Conservation (phyloP, 1,140 invertebrate genomes). For the Tetramorium alpestre region DNA sequence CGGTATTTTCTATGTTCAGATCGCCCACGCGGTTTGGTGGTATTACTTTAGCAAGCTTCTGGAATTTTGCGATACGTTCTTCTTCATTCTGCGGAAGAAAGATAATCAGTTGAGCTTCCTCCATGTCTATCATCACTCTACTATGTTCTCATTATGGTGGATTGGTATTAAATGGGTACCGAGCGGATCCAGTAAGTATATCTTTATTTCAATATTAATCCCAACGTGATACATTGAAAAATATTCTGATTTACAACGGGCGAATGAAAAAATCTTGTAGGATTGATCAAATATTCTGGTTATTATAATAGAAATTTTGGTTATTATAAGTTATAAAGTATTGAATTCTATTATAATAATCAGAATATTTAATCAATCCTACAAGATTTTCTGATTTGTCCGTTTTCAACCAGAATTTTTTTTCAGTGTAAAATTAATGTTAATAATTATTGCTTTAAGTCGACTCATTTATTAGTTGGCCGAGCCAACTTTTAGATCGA, state of each 20-base stretch:
- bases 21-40: conserved; percentile 97
- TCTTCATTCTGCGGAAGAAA: conserved; percentile 96
- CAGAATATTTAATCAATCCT: too few species aligned
- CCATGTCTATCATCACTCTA: conserved; percentile 96
- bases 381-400: too few species aligned
- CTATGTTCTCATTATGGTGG: conserved; percentile 98
- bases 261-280: too few species aligned
- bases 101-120: conserved; percentile 95
- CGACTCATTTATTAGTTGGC: neutral
- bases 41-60: conserved; percentile 98
- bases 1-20: conserved; percentile 86
- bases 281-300: too few species aligned
- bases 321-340: too few species aligned
- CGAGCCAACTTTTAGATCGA: neutral
- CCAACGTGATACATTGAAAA: neutral
- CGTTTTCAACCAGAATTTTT: too few species aligned
- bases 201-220: neutral
- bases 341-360: too few species aligned
- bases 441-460: neutral
- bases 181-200: conserved; percentile 94
- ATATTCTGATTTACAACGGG: too few species aligned
- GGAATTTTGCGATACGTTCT: conserved; percentile 97
- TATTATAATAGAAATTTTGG: too few species aligned
- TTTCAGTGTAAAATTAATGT: too few species aligned
- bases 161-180: conserved; percentile 98